Evolutionary conservation across 2,797 vertebrate species (phyloP).

Genomic region (Typhlichthys subterraneus): DNA sequence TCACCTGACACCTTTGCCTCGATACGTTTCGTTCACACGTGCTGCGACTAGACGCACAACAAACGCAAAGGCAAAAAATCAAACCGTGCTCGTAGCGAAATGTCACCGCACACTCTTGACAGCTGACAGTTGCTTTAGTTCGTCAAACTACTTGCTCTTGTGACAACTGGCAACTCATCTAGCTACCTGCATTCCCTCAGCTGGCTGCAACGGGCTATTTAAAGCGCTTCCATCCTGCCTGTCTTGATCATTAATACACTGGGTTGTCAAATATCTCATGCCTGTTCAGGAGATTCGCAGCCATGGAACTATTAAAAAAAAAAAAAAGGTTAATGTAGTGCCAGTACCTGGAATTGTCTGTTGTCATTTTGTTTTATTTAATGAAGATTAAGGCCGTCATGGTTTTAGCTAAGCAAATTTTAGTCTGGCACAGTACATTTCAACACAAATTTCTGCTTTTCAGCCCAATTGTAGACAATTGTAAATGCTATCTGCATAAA

Average conservation of each 20-base stretch:
- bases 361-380: too few species aligned
- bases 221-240: constrained; percentile 19
- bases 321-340: too few species aligned
- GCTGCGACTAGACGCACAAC: too few species aligned
- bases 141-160: constrained; percentile 25
- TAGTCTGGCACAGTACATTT: constrained; percentile 11
- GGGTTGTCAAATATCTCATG: constrained; percentile 48
- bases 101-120: constrained; percentile 29
- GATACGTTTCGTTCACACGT: neutral
- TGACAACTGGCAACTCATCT: constrained; percentile 44
- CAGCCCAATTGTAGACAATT: neutral
- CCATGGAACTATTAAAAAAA: too few species aligned
- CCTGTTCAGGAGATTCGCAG: neutral
- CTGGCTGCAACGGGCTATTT: constrained; percentile 41
- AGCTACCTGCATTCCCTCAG: constrained; percentile 31
- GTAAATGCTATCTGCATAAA: constrained; percentile 10
- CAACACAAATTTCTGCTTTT: neutral
- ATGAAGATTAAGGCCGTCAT: too few species aligned
- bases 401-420: constrained; percentile 1
- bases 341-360: neutral
- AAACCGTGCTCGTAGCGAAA: constrained; percentile 2
- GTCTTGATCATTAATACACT: constrained; percentile 41
- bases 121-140: constrained; percentile 20
- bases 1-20: constrained; percentile 3
- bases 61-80: too few species aligned